phyloP scores from a whole-genome alignment of 1,140 invertebrate genomes.

The Cyclina sinensis region DNA sequence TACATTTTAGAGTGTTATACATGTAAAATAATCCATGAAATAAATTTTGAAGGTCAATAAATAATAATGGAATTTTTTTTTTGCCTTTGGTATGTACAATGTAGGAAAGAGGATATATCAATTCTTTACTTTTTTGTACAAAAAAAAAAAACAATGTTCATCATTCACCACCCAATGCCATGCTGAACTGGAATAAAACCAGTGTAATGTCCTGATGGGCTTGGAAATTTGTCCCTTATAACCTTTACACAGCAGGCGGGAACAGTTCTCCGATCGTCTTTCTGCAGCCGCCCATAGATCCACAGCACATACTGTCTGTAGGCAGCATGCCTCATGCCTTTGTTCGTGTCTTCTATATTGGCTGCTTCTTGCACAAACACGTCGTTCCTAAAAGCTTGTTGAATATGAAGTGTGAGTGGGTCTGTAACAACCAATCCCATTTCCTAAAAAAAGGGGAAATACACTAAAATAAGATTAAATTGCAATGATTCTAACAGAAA shows the following conservation, averaged over 20 bases:
- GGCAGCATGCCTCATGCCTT: conserved; percentile 12
- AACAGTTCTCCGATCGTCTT: conserved; percentile 14
- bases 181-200: not conserved
- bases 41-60: too few relatives aligned
- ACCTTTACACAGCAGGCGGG: conserved; percentile 28
- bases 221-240: conserved; percentile 11
- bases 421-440: conserved; percentile 19
- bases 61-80: too few relatives aligned
- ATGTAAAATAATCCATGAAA: too few relatives aligned
- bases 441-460: not conserved
- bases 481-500: too few relatives aligned
- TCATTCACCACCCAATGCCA: not conserved
- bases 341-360: not conserved
- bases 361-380: not conserved
- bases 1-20: too few relatives aligned
- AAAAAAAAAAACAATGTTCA: too few relatives aligned
- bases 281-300: conserved; percentile 6
- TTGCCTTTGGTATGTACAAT: too few relatives aligned
- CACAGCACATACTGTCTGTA: conserved; percentile 37
- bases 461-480: too few relatives aligned
- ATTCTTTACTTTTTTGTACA: too few relatives aligned
- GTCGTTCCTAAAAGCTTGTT: conserved; percentile 26
- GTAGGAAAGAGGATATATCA: too few relatives aligned
- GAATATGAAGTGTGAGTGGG: not conserved
- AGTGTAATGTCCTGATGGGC: not conserved